A percentile compares a stretch with the other conserved stretches of the same genome.
These are phyloP conservation scores for Drosophila lini DNA, from an alignment of 1,140 invertebrate genomes.

Conservation along the genomic window DNA sequence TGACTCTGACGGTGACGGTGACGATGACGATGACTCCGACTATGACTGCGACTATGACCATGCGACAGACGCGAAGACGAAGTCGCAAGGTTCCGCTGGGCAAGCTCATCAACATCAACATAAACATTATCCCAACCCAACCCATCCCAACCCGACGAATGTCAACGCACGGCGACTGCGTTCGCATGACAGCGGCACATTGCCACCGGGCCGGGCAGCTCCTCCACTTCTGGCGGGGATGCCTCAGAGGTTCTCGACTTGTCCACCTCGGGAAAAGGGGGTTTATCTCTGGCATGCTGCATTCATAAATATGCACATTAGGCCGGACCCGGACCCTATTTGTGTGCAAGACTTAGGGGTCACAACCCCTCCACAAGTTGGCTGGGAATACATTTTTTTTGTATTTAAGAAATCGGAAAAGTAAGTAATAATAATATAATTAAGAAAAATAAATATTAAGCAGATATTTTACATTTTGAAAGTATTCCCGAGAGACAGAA, in stretches of 20 bases:
- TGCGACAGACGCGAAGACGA: conserved; percentile 1
- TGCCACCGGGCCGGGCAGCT: conserved; percentile 12
- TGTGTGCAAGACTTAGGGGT: neutral
- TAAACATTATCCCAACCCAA: neutral
- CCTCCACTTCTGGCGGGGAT: neutral
- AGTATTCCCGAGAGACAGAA: no score
- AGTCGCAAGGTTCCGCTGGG: conserved; percentile 9
- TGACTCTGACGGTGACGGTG: neutral
- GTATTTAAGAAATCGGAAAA: no score
- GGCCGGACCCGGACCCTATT: neutral
- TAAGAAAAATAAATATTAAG: no score
- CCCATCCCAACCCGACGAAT: conserved; percentile 8
- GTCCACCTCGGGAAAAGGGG: neutral
- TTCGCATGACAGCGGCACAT: conserved; percentile 40
- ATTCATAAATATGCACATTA: conserved; percentile 12
- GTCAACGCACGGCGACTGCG: conserved; percentile 46
- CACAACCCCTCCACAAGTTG: neutral
- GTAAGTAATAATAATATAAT: no score
- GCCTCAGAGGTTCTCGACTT: neutral
- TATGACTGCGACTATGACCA: neutral
- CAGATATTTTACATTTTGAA: no score
- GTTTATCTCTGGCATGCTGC: neutral
- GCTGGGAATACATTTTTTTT: no score
- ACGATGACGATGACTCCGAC: neutral
- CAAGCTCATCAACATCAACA: conserved; percentile 10